A percentile compares a stretch with the other conserved stretches of the same genome.
phyloP scores from a whole-genome alignment of 2,113 vertebrate species.

The Rhagologus leucostigma region DNA sequence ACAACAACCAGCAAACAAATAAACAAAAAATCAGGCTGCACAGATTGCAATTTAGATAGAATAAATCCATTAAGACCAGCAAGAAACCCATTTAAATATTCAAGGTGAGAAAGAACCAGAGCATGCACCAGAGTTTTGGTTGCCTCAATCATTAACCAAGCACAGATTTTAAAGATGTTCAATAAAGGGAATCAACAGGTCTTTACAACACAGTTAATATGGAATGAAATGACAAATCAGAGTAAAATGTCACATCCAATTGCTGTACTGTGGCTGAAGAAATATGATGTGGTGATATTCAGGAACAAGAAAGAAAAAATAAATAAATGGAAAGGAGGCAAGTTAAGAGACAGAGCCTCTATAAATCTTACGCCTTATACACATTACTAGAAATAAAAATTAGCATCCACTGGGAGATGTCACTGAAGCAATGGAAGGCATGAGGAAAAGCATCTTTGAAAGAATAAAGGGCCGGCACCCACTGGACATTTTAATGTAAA shows the following conservation, averaged over 20 bases:
- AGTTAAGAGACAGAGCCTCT: background rate
- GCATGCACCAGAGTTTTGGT: background rate
- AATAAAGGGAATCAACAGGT: background rate
- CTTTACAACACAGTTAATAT: background rate
- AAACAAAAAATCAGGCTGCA: background rate
- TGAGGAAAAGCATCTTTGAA: background rate
- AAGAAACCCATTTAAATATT: slow-evolving; percentile 34
- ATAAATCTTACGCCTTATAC: background rate
- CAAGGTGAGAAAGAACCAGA: background rate
- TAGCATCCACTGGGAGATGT: background rate
- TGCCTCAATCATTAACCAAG: background rate
- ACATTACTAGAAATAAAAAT: background rate
- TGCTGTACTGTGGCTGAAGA: background rate
- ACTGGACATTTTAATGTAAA: background rate
- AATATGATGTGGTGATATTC: background rate
- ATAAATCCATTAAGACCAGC: background rate
- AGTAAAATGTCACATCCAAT: background rate
- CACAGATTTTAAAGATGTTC: slow-evolving; percentile 10
- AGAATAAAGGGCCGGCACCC: background rate
- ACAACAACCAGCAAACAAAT: background rate
- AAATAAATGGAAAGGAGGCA: background rate
- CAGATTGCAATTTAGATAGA: slow-evolving; percentile 20
- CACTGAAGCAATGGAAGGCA: background rate
- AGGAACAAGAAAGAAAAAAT: background rate
- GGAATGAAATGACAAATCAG: slow-evolving; percentile 6